Conservation (phyloP, 2,888 invertebrate species). For the Dyspetes luteomarginatus region DNA sequence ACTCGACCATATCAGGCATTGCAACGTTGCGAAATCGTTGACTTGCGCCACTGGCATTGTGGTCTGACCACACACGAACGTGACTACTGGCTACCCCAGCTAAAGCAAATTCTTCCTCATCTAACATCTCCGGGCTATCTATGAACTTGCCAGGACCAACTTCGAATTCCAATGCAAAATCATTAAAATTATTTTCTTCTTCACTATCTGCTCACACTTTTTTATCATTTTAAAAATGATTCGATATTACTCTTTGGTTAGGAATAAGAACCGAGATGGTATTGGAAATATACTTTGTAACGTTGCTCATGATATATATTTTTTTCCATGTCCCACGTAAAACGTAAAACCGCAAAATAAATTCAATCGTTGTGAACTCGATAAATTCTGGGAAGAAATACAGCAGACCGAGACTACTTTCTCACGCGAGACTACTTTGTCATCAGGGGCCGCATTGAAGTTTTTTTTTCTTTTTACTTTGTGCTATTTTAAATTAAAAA, state of each 20-base stretch:
- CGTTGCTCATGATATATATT: background rate
- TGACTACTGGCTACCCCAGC: slow-evolving; percentile 48
- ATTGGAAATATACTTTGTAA: slow-evolving; percentile 18
- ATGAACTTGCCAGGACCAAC: background rate
- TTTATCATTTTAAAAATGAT: background rate
- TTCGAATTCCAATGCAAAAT: background rate
- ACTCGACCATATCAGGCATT: background rate
- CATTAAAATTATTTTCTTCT: slow-evolving; percentile 24
- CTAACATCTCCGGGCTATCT: background rate
- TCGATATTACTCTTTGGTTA: background rate
- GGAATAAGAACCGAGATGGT: background rate
- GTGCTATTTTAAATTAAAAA: too few relatives aligned
- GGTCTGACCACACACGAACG: slow-evolving; percentile 54
- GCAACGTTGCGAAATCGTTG: slow-evolving; percentile 45
- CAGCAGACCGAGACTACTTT: background rate
- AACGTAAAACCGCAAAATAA: background rate
- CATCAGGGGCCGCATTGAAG: too few relatives aligned
- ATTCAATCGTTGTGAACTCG: slow-evolving; percentile 23
- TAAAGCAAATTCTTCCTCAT: background rate
- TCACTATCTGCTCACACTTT: background rate
- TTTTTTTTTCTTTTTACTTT: too few relatives aligned
- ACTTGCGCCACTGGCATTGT: slow-evolving; percentile 53
- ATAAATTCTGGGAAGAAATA: slow-evolving; percentile 6
- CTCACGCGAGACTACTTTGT: too few relatives aligned
- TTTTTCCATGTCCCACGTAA: slow-evolving; percentile 8